A percentile compares a stretch with the other conserved stretches of the same genome.
These are phyloP conservation scores for Tricholaema leucomelas DNA, from an alignment of 2,113 vertebrate species.

Conservation along the genomic window DNA sequence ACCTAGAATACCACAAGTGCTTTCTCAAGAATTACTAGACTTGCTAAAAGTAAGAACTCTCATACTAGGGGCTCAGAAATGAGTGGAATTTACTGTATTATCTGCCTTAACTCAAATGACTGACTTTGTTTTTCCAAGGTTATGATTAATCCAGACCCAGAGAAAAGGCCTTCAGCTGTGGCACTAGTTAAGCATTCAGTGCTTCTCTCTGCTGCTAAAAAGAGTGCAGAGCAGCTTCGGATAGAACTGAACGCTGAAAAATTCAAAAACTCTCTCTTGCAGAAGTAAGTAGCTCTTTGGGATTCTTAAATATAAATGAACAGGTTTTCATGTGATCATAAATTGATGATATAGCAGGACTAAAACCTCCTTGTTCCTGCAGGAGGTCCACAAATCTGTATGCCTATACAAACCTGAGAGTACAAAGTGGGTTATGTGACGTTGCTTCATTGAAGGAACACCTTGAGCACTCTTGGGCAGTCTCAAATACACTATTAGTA, in stretches of 20 bases:
- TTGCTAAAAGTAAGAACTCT: constrained; percentile 87
- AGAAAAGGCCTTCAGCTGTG: constrained; percentile 87
- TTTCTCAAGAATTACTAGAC: constrained; percentile 87
- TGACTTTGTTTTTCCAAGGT: constrained; percentile 71
- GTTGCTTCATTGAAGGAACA: neutral
- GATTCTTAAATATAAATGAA: neutral
- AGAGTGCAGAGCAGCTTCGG: constrained; percentile 94
- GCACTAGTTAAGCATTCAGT: constrained; percentile 91
- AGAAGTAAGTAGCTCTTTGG: constrained; percentile 83
- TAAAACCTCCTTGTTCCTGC: neutral
- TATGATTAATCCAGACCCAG: constrained; percentile 93
- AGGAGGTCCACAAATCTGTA: neutral
- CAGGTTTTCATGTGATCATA: neutral
- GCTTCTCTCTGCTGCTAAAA: constrained; percentile 88
- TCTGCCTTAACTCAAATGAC: neutral
- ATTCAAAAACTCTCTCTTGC: constrained; percentile 95
- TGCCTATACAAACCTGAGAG: neutral
- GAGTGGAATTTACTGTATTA: neutral
- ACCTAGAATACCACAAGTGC: constrained; percentile 90
- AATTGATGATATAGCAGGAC: neutral
- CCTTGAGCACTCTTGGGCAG: neutral
- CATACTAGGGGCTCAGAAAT: neutral
- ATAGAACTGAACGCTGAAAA: constrained; percentile 95
- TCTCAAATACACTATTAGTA: neutral
- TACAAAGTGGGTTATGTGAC: neutral